These are phyloP conservation scores for Bombus affinis DNA, from an alignment of 1,140 invertebrate genomes.

Conservation along the genomic window DNA sequence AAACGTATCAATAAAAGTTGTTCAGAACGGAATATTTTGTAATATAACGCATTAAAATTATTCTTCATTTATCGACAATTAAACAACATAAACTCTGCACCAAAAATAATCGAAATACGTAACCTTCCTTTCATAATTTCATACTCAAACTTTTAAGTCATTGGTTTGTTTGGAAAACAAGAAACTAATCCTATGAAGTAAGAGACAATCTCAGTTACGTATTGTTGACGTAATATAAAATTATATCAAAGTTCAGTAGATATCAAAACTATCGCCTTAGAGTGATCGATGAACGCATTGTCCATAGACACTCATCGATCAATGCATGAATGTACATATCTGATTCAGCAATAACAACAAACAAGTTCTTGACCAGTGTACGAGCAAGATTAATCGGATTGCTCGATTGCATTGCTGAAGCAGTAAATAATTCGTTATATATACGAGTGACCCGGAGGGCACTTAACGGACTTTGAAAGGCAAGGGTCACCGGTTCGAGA, in stretches of 20 bases:
- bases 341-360: conserved; percentile 1
- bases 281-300: neutral
- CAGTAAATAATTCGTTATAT: conserved; percentile 67
- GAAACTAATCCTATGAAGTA: neutral
- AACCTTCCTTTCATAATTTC: neutral
- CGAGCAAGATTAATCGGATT: conserved; percentile 34
- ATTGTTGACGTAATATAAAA: too few relatives aligned
- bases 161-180: neutral
- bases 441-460: conserved; percentile 71
- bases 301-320: neutral
- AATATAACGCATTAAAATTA: neutral
- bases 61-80: neutral
- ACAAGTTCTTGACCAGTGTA: neutral
- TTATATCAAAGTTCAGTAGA: neutral
- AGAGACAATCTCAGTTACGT: neutral
- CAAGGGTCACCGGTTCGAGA: conserved; percentile 73
- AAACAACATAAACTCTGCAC: neutral
- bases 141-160: neutral
- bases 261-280: neutral
- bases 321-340: neutral
- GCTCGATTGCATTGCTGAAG: conserved; percentile 16
- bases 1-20: conserved; percentile 28
- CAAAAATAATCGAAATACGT: too few relatives aligned
- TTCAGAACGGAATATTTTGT: conserved; percentile 1
- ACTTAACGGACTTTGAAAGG: conserved; percentile 78